A percentile compares a stretch with the other conserved stretches of the same genome.
These are phyloP conservation scores for Lasioglossum figueresi DNA, from an alignment of 2,888 invertebrate genomes.

Conservation along the genomic window DNA sequence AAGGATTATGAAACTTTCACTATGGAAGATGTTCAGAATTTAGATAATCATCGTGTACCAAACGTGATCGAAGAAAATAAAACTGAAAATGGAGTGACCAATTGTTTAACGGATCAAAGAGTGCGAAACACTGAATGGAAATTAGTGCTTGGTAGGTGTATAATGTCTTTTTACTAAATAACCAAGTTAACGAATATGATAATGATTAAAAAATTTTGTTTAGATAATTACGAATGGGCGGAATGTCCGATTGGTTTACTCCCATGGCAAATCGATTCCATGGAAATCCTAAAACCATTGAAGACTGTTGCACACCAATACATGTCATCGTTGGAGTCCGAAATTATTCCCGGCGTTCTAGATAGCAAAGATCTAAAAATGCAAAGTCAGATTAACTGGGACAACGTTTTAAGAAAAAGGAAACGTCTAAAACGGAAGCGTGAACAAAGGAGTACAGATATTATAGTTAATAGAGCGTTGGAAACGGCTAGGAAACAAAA, in stretches of 20 bases:
- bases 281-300: slow-evolving; percentile 65
- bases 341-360: slow-evolving; percentile 75
- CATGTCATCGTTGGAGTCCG: slow-evolving; percentile 53
- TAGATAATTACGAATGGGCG: slow-evolving; percentile 83
- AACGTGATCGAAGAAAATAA: slow-evolving; percentile 12
- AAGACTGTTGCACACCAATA: slow-evolving; percentile 40
- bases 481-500: slow-evolving; percentile 65
- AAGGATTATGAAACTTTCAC: slow-evolving; percentile 83
- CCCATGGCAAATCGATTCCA: slow-evolving; percentile 83
- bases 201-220: slow-evolving; percentile 58
- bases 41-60: background rate
- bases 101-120: slow-evolving; percentile 66
- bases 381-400: slow-evolving; percentile 78
- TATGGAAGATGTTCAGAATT: slow-evolving; percentile 83
- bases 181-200: slow-evolving; percentile 13
- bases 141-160: slow-evolving; percentile 67
- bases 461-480: slow-evolving; percentile 74
- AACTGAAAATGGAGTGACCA: slow-evolving; percentile 17
- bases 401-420: slow-evolving; percentile 73
- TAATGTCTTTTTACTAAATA: background rate
- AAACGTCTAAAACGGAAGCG: slow-evolving; percentile 70
- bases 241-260: slow-evolving; percentile 85
- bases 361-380: slow-evolving; percentile 68
- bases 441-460: slow-evolving; percentile 58
- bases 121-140: slow-evolving; percentile 76